These are phyloP conservation scores for Byasa hedistus DNA, from an alignment of 2,888 invertebrate species.

Conservation along the genomic window DNA sequence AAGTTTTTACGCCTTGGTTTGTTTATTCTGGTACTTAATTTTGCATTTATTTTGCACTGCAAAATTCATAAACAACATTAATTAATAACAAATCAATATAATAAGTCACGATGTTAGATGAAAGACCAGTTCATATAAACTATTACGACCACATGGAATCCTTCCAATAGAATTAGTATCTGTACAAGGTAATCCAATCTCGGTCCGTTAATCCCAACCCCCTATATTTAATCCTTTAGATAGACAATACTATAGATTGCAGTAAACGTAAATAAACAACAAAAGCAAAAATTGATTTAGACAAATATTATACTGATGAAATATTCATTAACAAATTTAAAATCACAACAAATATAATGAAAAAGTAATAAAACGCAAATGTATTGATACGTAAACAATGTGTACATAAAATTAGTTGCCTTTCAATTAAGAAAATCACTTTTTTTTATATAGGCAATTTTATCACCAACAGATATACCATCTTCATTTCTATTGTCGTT, in stretches of 20 bases:
- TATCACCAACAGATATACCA: too few relatives aligned
- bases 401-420: too few relatives aligned
- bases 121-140: background rate
- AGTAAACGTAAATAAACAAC: background rate
- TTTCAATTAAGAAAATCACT: too few relatives aligned
- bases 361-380: too few relatives aligned
- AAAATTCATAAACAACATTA: background rate
- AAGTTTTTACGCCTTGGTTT: background rate
- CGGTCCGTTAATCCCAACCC: conserved; percentile 11
- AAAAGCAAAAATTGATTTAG: background rate
- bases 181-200: conserved; percentile 27
- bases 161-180: conserved; percentile 20
- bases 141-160: conserved; percentile 16
- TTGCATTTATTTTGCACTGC: too few relatives aligned
- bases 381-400: too few relatives aligned
- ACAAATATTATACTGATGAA: background rate
- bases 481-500: too few relatives aligned
- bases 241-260: conserved; percentile 1
- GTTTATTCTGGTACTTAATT: too few relatives aligned
- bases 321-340: too few relatives aligned
- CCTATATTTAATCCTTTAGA: conserved; percentile 3
- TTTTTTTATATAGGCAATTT: too few relatives aligned
- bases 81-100: background rate
- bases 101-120: background rate
- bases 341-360: too few relatives aligned